Percentiles rank a stretch among this genome's conserved stretches.
Conservation (phyloP, 1,140 invertebrate species). For the Drosophila lacertosa region DNA sequence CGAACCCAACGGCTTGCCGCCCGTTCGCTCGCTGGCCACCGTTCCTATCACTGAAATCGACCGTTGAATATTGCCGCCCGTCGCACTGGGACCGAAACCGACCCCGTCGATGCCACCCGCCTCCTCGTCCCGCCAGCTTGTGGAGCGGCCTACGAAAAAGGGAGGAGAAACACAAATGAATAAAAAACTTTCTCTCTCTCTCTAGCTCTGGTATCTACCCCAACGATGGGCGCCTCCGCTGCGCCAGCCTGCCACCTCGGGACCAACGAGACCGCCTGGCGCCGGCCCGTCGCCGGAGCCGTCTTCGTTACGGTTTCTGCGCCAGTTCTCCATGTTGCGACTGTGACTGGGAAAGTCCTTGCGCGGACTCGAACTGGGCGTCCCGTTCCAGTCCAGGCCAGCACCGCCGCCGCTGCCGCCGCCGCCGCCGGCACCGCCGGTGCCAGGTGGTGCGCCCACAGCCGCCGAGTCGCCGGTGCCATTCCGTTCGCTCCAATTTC, state of each 20-base stretch:
- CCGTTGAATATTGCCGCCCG: slow-evolving; percentile 47
- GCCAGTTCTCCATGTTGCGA: slow-evolving; percentile 87
- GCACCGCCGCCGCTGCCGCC: slow-evolving; percentile 65
- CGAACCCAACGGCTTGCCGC: slow-evolving; percentile 9
- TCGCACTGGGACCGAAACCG: slow-evolving; percentile 39
- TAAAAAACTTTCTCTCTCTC: too few species aligned
- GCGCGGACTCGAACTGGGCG: slow-evolving; percentile 85
- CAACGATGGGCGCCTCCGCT: slow-evolving; percentile 61
- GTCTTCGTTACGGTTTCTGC: slow-evolving; percentile 86
- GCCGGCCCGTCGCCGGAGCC: slow-evolving; percentile 59
- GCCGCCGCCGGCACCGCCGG: slow-evolving; percentile 31
- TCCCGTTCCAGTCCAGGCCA: slow-evolving; percentile 86
- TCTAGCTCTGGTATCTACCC: too few species aligned
- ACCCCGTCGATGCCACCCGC: slow-evolving; percentile 41
- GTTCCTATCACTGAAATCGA: slow-evolving; percentile 68
- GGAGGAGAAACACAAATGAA: too few species aligned
- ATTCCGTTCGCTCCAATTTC: slow-evolving; percentile 87
- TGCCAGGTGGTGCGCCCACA: slow-evolving; percentile 48
- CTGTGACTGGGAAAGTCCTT: slow-evolving; percentile 86
- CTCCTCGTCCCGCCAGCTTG: slow-evolving; percentile 89
- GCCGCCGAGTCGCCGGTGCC: slow-evolving; percentile 84
- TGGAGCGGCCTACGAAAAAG: slow-evolving; percentile 84
- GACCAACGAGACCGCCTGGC: slow-evolving; percentile 14
- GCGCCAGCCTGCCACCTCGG: slow-evolving; percentile 66
- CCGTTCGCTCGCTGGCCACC: slow-evolving; percentile 33